Percentiles rank a stretch among this genome's conserved stretches.
These are phyloP conservation scores for Poeciliopsis infans DNA, from an alignment of 2,797 vertebrate genomes.

Conservation along the genomic window DNA sequence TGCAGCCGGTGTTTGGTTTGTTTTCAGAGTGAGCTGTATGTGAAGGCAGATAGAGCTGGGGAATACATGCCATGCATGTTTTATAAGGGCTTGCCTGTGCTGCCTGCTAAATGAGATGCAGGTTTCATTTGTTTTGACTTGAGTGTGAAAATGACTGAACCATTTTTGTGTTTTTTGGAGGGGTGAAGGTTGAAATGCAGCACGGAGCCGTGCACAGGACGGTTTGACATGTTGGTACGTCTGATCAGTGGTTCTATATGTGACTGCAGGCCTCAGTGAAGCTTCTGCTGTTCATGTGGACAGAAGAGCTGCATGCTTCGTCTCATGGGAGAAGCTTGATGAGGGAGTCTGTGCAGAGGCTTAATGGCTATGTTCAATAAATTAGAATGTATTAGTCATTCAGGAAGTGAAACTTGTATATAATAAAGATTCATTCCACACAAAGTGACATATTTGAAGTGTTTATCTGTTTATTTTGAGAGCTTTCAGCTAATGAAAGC, in stretches of 20 bases:
- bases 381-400: neutral
- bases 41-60: constrained; percentile 37
- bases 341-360: neutral
- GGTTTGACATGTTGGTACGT: constrained; percentile 3
- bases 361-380: neutral
- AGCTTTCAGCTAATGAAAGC: neutral
- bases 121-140: constrained; percentile 61
- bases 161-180: neutral
- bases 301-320: neutral
- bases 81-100: constrained; percentile 62
- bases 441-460: neutral
- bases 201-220: neutral
- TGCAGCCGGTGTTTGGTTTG: constrained; percentile 30
- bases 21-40: constrained; percentile 35
- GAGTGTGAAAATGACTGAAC: neutral
- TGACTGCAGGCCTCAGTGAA: constrained; percentile 23
- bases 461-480: neutral
- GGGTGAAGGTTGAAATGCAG: neutral
- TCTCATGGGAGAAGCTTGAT: neutral
- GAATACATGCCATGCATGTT: constrained; percentile 67
- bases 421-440: neutral
- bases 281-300: constrained; percentile 35
- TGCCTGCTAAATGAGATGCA: constrained; percentile 51
- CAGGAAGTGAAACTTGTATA: neutral
- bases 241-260: constrained; percentile 20